Evolutionary conservation across 2,113 vertebrate genomes (phyloP).

Genomic region (Progne subis): DNA sequence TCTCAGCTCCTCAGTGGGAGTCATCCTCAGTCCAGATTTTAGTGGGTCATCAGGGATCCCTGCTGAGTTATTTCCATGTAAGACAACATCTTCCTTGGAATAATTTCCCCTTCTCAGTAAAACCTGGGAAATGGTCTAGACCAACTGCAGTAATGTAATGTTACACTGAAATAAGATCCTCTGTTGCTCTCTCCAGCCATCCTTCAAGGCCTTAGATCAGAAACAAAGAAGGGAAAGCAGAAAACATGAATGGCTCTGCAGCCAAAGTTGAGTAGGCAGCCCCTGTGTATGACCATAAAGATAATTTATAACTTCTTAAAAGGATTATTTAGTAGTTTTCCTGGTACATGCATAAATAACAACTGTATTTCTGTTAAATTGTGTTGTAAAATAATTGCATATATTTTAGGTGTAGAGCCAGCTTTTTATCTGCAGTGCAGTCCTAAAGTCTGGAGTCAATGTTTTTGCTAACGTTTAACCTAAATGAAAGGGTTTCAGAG

Average conservation of each 20-base stretch:
- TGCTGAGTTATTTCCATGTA: background rate
- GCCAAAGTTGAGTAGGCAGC: background rate
- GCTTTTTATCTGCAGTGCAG: background rate
- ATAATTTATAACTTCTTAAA: background rate
- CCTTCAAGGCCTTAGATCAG: background rate
- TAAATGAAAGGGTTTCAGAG: background rate
- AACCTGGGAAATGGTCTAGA: background rate
- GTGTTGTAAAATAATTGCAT: background rate
- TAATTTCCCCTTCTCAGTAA: background rate
- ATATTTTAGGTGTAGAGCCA: background rate
- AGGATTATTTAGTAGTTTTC: background rate
- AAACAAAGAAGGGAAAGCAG: background rate
- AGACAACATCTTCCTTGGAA: background rate
- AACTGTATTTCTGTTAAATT: background rate
- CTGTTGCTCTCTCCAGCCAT: background rate
- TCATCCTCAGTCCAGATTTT: background rate
- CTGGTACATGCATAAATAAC: background rate
- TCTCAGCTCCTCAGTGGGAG: background rate
- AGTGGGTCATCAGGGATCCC: background rate
- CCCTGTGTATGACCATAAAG: background rate
- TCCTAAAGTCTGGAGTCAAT: background rate
- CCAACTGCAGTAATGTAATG: background rate
- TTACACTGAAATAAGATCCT: background rate
- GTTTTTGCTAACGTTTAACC: background rate
- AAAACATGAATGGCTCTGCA: background rate